Percentiles rank a stretch among this genome's conserved stretches.
Evolutionary conservation across 2,797 vertebrate species (phyloP).

Genomic region (Moxostoma hubbsi): DNA sequence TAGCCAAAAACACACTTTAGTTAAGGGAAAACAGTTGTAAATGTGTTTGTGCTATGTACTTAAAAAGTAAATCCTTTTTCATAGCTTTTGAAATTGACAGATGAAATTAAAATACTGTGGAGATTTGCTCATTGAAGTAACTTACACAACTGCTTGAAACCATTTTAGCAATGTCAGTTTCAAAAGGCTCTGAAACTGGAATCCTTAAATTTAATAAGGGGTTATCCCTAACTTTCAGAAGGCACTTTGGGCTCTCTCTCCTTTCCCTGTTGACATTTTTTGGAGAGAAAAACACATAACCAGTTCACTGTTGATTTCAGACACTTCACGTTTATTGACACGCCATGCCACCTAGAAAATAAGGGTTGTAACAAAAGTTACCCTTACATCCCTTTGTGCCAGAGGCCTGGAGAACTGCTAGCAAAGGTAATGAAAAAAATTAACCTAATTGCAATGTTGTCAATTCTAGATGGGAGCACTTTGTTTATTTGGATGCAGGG

Average conservation of each 20-base stretch:
- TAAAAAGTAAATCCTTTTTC: no score
- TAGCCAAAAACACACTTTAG: no score
- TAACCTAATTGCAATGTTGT: slow-evolving; percentile 1
- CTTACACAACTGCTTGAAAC: no score
- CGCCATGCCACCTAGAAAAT: neutral
- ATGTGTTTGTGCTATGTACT: no score
- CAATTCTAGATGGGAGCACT: slow-evolving; percentile 26
- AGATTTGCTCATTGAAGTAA: no score
- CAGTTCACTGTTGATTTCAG: neutral
- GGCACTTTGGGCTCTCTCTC: neutral
- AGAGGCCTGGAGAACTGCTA: slow-evolving; percentile 9
- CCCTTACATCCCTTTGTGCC: neutral
- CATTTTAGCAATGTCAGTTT: no score
- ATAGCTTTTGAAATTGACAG: no score
- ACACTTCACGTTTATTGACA: neutral
- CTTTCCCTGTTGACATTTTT: neutral
- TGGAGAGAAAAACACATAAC: neutral
- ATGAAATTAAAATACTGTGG: no score
- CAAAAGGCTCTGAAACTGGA: no score
- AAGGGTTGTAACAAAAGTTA: neutral
- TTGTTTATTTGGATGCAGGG: slow-evolving; percentile 1
- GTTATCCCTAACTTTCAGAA: neutral
- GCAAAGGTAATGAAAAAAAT: slow-evolving; percentile 36
- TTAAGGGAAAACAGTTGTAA: no score
- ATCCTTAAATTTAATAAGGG: no score